Evolutionary conservation across 2,888 invertebrate genomes (phyloP).

Genomic region (Philhelius pedissequus): DNA sequence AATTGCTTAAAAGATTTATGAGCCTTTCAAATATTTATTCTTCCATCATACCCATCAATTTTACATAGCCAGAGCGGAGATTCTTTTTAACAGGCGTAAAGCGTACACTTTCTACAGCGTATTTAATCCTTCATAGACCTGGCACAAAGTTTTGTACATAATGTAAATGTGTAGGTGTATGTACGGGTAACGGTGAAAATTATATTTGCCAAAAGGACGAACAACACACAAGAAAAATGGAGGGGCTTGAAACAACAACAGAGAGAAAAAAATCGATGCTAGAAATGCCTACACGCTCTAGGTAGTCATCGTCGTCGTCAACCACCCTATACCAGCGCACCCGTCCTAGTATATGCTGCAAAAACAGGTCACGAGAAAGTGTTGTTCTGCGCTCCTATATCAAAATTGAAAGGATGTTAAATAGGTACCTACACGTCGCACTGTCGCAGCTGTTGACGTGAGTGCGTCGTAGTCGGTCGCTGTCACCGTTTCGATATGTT

Average conservation of each 20-base stretch:
- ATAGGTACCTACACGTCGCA: neutral
- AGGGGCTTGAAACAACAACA: neutral
- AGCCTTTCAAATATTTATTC: constrained; percentile 67
- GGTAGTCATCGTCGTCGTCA: neutral
- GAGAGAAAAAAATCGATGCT: constrained; percentile 26
- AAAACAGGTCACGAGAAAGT: constrained; percentile 54
- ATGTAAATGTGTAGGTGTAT: neutral
- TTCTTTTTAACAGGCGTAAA: neutral
- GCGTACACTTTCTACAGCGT: neutral
- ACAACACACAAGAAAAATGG: constrained; percentile 9
- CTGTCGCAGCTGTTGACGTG: neutral
- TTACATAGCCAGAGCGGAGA: constrained; percentile 32
- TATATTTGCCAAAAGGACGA: constrained; percentile 30
- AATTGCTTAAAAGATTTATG: constrained; percentile 61
- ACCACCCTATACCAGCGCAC: neutral
- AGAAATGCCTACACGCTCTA: constrained; percentile 30
- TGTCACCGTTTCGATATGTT: neutral
- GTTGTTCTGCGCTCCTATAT: constrained; percentile 15
- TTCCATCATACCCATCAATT: constrained; percentile 60
- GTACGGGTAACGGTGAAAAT: constrained; percentile 27
- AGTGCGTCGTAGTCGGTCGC: neutral
- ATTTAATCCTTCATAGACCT: constrained; percentile 28
- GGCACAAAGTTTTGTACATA: neutral
- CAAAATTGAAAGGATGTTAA: constrained; percentile 8
- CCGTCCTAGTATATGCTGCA: neutral